A percentile compares a stretch with the other conserved stretches of the same genome.
phyloP scores from a whole-genome alignment of 2,888 invertebrate species.

The Poecilus cupreus region DNA sequence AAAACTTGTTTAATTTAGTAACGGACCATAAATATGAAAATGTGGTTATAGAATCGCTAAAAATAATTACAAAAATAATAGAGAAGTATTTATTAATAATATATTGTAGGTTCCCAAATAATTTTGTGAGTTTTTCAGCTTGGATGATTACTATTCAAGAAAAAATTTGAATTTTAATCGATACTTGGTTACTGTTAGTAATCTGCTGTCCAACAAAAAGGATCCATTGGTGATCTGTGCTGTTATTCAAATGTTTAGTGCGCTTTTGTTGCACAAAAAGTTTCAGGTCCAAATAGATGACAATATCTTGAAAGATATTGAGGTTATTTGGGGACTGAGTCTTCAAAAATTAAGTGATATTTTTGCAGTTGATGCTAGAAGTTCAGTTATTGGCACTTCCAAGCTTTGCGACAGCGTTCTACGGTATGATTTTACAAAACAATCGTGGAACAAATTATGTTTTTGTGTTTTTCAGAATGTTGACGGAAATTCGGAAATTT shows the following conservation, averaged over 20 bases:
- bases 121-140: slow-evolving; percentile 15
- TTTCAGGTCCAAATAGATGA: slow-evolving; percentile 24
- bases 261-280: slow-evolving; percentile 20
- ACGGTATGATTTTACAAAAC: not conserved
- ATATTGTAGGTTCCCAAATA: not conserved
- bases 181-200: not conserved
- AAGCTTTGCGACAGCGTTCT: slow-evolving; percentile 38
- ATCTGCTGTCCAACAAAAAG: not conserved
- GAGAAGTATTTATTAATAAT: slow-evolving; percentile 10
- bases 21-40: not conserved
- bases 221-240: slow-evolving; percentile 14
- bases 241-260: slow-evolving; percentile 12
- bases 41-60: not conserved
- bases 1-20: slow-evolving; percentile 26
- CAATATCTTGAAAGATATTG: not conserved
- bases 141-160: slow-evolving; percentile 2
- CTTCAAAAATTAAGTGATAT: slow-evolving; percentile 23
- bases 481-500: not conserved
- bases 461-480: not conserved
- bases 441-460: not conserved
- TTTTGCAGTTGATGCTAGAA: not conserved
- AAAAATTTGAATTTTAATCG: not conserved
- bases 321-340: not conserved
- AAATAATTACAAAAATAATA: slow-evolving; percentile 35
- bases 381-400: not conserved